Evolutionary conservation across 2,113 vertebrate species (phyloP), one percentile per base, ranked within the genome.

Genomic region (Heteronetta atricapilla): DNA sequence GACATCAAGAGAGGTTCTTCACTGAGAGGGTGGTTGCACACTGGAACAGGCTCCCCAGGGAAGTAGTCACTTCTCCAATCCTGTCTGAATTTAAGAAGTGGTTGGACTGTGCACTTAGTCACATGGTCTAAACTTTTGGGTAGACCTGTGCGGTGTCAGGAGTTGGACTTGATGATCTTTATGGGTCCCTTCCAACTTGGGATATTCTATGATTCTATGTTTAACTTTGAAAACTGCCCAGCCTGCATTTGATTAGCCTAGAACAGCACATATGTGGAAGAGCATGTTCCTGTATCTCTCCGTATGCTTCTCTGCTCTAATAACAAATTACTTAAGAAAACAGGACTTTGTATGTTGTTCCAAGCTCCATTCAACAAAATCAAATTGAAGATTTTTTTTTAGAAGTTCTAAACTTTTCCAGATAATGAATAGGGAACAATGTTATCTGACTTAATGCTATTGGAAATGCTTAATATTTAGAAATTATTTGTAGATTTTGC

Each of bases 361-460:
- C 46, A 48, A 48, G 46, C 6, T 44, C 33, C 31, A 50, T 22
- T 50, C 46, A 73, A 38, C 19, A 67, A 62, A 86, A 67, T 8
- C 40, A 14, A 90, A 77, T 3, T 5, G 19, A 31, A 31, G 23
- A 44, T 44, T 72, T 60, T 1, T 55, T 78, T 78, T 56, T 1
- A 21, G 15, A 55, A 77, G 8, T 33, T 75, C 36, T 64, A 38
- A 63, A 18, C 17, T 85, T 76, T 52, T 52, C 13, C 8, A 44
- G 52, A 10, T 33, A 12, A 12, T 8, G 25, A 64, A 33, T 5
- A 46, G 4, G 0, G 0, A 70, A 33, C 36, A 7, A 21, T 33
- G 31, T 72, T 77, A 46, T 31, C 77, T 82, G 25, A 34, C 70
- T 48, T 46, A 38, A 26, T 28, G 11, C 50, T 59, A 48, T 46